Conservation (phyloP, 37 sponge, comb jelly and placozoan species). For the Beroe forskalii region DNA sequence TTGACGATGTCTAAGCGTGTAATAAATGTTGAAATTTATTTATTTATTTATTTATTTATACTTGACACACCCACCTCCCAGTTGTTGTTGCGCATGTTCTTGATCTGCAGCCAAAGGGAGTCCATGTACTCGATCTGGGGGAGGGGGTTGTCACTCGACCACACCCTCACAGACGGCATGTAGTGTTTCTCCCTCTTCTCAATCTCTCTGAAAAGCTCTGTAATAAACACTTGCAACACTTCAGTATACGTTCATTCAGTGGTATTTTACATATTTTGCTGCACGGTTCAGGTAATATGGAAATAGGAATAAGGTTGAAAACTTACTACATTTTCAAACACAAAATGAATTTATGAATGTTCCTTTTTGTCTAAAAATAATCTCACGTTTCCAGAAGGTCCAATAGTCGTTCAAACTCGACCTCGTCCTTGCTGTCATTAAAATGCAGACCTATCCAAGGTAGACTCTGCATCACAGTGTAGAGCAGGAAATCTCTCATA, state of each 20-base stretch:
- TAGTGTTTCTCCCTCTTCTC: conserved; percentile 74
- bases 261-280: too few relatives aligned
- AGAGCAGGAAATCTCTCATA: conserved; percentile 59
- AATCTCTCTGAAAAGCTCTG: conserved; percentile 23
- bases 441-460: conserved; percentile 53
- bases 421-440: conserved; percentile 17
- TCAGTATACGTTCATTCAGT: too few relatives aligned
- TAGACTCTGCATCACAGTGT: conserved; percentile 10
- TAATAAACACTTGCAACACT: too few relatives aligned
- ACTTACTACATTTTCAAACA: too few relatives aligned
- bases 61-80: too few relatives aligned
- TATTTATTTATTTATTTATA: too few relatives aligned
- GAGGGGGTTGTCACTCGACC: conserved; percentile 71
- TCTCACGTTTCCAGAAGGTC: conserved; percentile 29
- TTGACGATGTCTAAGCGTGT: too few relatives aligned
- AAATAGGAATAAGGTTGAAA: too few relatives aligned
- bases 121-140: conserved; percentile 80
- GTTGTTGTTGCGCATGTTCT: conserved; percentile 76
- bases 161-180: conserved; percentile 80
- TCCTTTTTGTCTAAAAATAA: background rate
- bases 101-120: conserved; percentile 83
- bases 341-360: too few relatives aligned
- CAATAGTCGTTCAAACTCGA: conserved; percentile 12
- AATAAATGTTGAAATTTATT: too few relatives aligned
- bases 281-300: too few relatives aligned